Percentiles rank a stretch among this genome's conserved stretches.
Conservation (phyloP, 2,797 vertebrate species). For the Tinamus major region DNA sequence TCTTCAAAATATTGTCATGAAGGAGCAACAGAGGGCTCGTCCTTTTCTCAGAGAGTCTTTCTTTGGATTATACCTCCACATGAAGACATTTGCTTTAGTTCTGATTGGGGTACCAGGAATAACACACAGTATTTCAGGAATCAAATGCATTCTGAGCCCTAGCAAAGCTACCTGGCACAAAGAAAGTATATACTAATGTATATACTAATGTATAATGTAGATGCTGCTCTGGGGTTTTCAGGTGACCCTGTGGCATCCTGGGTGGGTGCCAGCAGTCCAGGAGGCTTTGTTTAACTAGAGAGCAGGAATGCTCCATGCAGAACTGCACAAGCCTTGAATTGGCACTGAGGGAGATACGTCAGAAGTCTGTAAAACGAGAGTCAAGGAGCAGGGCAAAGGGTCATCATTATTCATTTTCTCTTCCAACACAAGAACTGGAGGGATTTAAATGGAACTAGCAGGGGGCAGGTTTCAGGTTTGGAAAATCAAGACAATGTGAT, state of each 20-base stretch:
- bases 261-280: accelerated
- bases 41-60: not conserved
- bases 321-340: not conserved
- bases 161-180: not conserved
- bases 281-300: not conserved
- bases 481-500: not conserved
- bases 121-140: not conserved
- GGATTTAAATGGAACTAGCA: not conserved
- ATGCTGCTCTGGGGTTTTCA: not conserved
- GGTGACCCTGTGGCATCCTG: not conserved
- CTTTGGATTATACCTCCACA: not conserved
- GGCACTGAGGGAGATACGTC: accelerated
- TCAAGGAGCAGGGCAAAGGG: not conserved
- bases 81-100: not conserved
- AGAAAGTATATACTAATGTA: not conserved
- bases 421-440: not conserved
- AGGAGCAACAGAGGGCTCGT: not conserved
- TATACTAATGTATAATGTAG: not conserved
- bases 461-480: not conserved
- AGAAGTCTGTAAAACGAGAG: not conserved
- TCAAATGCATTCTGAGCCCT: not conserved
- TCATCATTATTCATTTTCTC: not conserved
- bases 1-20: not conserved
- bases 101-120: not conserved
- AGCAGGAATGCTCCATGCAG: not conserved